Percentiles rank a stretch among this genome's conserved stretches.
phyloP scores from a whole-genome alignment of 2,888 invertebrate species.

The Tenodera sinensis region DNA sequence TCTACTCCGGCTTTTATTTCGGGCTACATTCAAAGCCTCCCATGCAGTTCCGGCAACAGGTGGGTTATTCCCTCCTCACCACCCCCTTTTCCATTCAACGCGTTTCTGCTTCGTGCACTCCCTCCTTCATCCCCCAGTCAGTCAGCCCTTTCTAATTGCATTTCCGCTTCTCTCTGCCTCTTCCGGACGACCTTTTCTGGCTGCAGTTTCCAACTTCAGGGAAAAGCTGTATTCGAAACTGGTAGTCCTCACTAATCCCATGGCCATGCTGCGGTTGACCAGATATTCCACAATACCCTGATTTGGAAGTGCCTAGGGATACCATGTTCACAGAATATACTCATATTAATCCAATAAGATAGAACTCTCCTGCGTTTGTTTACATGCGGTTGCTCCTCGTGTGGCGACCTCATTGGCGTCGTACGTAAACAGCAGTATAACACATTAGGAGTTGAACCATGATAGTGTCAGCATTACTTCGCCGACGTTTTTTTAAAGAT shows the following conservation, averaged over 20 bases:
- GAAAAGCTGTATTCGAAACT: not conserved
- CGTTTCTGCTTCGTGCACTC: not conserved
- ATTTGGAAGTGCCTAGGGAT: too few species aligned
- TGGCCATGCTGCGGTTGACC: not conserved
- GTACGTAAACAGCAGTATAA: too few species aligned
- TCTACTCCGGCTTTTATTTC: not conserved
- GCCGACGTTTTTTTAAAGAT: too few species aligned
- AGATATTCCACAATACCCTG: not conserved
- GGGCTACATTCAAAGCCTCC: not conserved
- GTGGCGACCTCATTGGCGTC: too few species aligned
- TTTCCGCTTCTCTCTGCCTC: constrained; percentile 16
- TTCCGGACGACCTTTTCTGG: not conserved
- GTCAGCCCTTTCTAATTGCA: constrained; percentile 23
- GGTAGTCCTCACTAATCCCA: not conserved
- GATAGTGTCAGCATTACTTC: too few species aligned
- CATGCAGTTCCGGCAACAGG: constrained; percentile 19
- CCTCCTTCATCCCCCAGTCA: constrained; percentile 10
- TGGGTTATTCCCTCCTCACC: constrained; percentile 12
- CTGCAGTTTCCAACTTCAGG: not conserved
- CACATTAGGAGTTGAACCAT: too few species aligned
- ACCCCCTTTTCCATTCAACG: not conserved
- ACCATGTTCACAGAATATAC: too few species aligned
- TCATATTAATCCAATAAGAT: too few species aligned
- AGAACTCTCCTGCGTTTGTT: too few species aligned
- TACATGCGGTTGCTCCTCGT: too few species aligned